These are phyloP conservation scores for Anolis sagrei DNA, from an alignment of 2,113 vertebrate species.

Conservation along the genomic window DNA sequence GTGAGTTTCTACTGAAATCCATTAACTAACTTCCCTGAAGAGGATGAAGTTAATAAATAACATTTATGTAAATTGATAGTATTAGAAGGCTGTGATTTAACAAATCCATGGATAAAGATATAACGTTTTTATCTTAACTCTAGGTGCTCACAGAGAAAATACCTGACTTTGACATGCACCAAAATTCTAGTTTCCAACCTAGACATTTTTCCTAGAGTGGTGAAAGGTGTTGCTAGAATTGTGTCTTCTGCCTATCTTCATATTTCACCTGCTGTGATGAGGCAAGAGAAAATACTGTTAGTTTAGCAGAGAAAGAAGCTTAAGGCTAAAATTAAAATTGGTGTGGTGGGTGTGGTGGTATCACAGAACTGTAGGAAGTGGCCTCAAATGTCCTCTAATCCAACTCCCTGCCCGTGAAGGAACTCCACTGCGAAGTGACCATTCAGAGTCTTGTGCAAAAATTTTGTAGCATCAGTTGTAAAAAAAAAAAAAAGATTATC, in stretches of 20 bases:
- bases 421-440: background rate
- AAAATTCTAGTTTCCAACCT: background rate
- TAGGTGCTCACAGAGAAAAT: background rate
- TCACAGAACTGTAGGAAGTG: background rate
- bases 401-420: background rate
- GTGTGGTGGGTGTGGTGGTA: background rate
- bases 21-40: background rate
- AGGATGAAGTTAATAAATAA: constrained; percentile 1
- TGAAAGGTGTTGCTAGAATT: too few species aligned
- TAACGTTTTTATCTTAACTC: too few species aligned
- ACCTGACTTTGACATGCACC: background rate
- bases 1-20: background rate
- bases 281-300: background rate
- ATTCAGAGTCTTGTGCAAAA: background rate
- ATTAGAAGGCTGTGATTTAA: background rate
- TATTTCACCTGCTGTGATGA: background rate
- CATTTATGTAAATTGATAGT: background rate
- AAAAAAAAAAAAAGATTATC: background rate
- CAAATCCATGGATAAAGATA: background rate
- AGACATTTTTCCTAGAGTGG: background rate
- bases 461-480: background rate
- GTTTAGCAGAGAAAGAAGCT: background rate
- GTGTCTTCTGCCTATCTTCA: background rate
- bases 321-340: background rate
- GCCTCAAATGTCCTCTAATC: background rate